Conservation (phyloP, 2,797 vertebrate species). For the Acropternis orthonyx region DNA sequence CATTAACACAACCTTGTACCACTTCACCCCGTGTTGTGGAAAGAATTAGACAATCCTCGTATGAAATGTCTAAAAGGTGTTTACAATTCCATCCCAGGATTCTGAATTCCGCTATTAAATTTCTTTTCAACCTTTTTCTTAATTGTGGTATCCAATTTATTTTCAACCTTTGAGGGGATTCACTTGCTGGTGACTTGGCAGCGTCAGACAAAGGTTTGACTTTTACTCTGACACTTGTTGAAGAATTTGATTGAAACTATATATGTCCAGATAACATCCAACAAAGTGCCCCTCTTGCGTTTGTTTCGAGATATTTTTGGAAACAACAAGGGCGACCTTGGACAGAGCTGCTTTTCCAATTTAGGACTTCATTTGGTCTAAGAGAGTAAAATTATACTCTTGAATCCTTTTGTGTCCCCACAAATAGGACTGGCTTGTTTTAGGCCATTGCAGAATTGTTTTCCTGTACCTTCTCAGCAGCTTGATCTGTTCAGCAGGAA, state of each 20-base stretch:
- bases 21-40: background rate
- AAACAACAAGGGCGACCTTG: slow-evolving; percentile 88
- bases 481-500: slow-evolving; percentile 5
- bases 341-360: slow-evolving; percentile 85
- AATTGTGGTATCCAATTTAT: slow-evolving; percentile 27
- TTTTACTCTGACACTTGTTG: slow-evolving; percentile 85
- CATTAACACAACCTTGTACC: slow-evolving; percentile 16
- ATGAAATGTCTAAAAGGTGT: background rate
- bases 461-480: background rate
- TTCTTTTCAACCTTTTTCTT: slow-evolving; percentile 36
- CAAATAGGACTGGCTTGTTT: slow-evolving; percentile 15
- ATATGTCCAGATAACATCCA: slow-evolving; percentile 88
- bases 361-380: slow-evolving; percentile 85
- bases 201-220: slow-evolving; percentile 75
- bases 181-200: slow-evolving; percentile 58
- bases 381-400: slow-evolving; percentile 70
- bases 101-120: slow-evolving; percentile 26
- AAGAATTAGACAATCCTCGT: slow-evolving; percentile 15
- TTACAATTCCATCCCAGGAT: background rate
- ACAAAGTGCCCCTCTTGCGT: slow-evolving; percentile 89
- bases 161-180: slow-evolving; percentile 52
- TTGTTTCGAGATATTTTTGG: slow-evolving; percentile 90
- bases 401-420: slow-evolving; percentile 30
- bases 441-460: background rate
- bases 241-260: slow-evolving; percentile 87